A percentile compares a stretch with the other conserved stretches of the same genome.
Evolutionary conservation across 2,113 vertebrate genomes (phyloP).

Genomic region (Lampris megalopsis): DNA sequence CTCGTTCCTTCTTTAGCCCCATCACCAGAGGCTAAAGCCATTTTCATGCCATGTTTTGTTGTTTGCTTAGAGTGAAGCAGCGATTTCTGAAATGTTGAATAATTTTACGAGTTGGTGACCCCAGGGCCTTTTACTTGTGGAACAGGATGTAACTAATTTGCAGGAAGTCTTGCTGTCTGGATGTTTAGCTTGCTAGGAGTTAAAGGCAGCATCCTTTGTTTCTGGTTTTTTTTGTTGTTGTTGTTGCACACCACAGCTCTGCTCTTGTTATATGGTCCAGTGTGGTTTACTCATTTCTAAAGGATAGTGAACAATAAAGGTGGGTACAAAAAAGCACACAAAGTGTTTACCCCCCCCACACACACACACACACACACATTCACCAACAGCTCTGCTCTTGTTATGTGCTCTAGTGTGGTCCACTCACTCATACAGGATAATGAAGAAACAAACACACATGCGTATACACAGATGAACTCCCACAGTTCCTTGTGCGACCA

Average conservation of each 20-base stretch:
- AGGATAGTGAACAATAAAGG: neutral
- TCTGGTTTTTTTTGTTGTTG: neutral
- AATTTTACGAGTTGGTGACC: slow-evolving; percentile 52
- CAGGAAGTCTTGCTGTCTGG: slow-evolving; percentile 15
- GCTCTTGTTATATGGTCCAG: neutral
- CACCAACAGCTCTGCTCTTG: neutral
- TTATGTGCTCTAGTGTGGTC: neutral
- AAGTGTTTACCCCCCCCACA: no score
- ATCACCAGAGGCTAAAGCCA: slow-evolving; percentile 28
- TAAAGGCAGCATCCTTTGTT: slow-evolving; percentile 11
- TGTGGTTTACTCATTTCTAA: neutral
- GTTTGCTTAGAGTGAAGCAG: slow-evolving; percentile 45
- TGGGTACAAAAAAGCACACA: no score
- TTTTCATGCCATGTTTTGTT: slow-evolving; percentile 25
- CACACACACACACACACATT: no score
- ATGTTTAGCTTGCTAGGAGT: slow-evolving; percentile 31
- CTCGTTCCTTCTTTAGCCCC: slow-evolving; percentile 9
- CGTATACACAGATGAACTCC: slow-evolving; percentile 13
- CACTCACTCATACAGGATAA: neutral
- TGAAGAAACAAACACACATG: neutral
- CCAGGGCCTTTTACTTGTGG: slow-evolving; percentile 29
- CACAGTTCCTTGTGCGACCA: neutral
- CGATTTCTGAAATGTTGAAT: slow-evolving; percentile 36
- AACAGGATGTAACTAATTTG: slow-evolving; percentile 26
- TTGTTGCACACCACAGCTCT: neutral